Conservation (phyloP, 2,113 vertebrate genomes). For the Accipiter cooperii region DNA sequence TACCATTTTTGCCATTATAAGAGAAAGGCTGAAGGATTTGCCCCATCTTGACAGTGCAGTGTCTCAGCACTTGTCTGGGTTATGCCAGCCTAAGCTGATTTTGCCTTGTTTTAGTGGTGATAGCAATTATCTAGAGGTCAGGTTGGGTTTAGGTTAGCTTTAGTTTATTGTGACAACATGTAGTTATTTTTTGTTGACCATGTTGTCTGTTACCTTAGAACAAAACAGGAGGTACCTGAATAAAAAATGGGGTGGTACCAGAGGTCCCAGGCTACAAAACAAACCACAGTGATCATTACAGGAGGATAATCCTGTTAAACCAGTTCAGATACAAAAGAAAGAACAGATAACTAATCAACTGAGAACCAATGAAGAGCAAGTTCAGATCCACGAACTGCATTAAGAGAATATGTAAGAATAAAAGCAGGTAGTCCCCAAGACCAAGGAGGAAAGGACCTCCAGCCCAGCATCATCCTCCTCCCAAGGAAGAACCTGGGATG, state of each 20-base stretch:
- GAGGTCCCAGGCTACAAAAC: background rate
- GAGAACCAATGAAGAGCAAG: background rate
- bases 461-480: background rate
- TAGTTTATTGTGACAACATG: background rate
- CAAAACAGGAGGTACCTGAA: background rate
- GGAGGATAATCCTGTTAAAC: background rate
- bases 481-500: background rate
- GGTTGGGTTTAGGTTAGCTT: background rate
- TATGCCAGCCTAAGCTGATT: background rate
- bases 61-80: background rate
- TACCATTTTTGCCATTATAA: background rate
- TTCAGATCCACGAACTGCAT: background rate
- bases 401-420: background rate
- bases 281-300: background rate
- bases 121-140: background rate
- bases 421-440: background rate
- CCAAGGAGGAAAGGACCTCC: background rate
- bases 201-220: background rate
- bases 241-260: background rate
- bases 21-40: background rate
- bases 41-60: background rate
- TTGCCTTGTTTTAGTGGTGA: background rate
- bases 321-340: background rate
- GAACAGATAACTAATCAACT: background rate
- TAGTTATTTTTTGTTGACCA: background rate